Base-by-base conservation (phyloP, 1,140 invertebrate species). In the Brachionus manjavacas region DNA sequence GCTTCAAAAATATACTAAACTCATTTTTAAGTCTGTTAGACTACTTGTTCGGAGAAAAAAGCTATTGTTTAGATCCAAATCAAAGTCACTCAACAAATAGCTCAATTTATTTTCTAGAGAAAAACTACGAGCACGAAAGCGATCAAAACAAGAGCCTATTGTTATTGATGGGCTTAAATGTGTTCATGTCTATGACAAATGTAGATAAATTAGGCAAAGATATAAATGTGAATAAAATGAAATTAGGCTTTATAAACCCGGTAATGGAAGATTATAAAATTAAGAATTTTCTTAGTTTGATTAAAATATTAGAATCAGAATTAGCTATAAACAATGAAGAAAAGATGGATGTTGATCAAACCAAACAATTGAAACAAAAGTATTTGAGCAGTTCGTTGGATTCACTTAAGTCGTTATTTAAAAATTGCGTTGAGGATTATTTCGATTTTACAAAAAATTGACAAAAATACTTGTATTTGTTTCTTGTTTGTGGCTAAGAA, bases 1-100 rank as follows among this genome's bases (percentile, higher is more conserved):
- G 79, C 28, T 68, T 43, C 23, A 81, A 81, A 81, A 55, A 81
- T 28, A 81, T 81, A 31, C 52, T 81, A 8, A 46, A 60, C 14
- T 41, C 52, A 11, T 81, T 31, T 81, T 43, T 81, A 7, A 46
- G 35, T 25, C 25, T 60, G n/a, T 28, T 81, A 43, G 52, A 81
- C 43, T 81, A 64, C 31, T 20, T 64, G 41, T 35, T 81, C 4
- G 31, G 31, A 25, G 79, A 81, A 20, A 81, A 46, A 25, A 14
- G 11, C 16, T 64, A 35, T 70, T 70, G 4, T 35, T 35, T 35
- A 70, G 28, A n/a, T 3, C 9, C 1, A 70, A 14, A 28, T 70
- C 0, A 70, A 70, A 9, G 16, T 9, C 23, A 60, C 6, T 25
- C 52, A 3, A 4, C 8, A 60, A 9, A 60, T 20, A 60, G 9